Evolutionary conservation across 2,113 vertebrate species (phyloP), one percentile per base, ranked within the genome.

Genomic region (Triplophysa siluroides): DNA sequence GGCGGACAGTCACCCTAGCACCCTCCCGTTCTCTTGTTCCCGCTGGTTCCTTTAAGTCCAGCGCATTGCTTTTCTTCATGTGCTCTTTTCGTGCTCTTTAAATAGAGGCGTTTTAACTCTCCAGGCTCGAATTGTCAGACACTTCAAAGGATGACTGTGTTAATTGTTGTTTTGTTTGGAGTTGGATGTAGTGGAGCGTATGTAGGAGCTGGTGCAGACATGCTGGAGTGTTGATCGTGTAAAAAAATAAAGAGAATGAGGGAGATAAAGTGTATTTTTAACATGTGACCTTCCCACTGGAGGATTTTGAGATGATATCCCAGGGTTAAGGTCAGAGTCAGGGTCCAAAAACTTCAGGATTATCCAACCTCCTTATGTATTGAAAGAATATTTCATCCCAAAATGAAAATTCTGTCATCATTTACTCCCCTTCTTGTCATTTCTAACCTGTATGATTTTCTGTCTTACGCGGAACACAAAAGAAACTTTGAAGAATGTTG

Each of bases 91-190:
- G 24, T 33, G 33, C 66, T 68, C 72, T 60, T 78, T 54, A 64
- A 60, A 54, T 61, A 54, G 50, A 66, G 60, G 13, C 38, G 52
- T 52, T 78, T 67, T 64, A 41, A 64, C 62, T 68, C 26, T n/a
- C 10, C 50, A 43, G 23, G 24, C 65, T 33, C 62, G 3, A 43
- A 13, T 54, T n/a, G 26, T n/a, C 19, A 18, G 56, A 69, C 18
- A 33, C 83, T 81, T 88, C 78, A 85, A 82, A 88, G 81, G 45
- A 24, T 18, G 4, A 60, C 73, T 71, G 69, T 65, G 77, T 72
- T 72, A 50, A 78, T 86, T 78, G 79, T 76, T 80, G 71, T 72
- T 71, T 82, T 80, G 77, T 84, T 81, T 86, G 77, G 77, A 45
- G 66, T 50, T 73, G 24, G 29, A 54, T 80, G 64, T 68, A 66